These are phyloP conservation scores for Conus betulinus DNA, from an alignment of 1,140 invertebrate genomes.

Conservation along the genomic window DNA sequence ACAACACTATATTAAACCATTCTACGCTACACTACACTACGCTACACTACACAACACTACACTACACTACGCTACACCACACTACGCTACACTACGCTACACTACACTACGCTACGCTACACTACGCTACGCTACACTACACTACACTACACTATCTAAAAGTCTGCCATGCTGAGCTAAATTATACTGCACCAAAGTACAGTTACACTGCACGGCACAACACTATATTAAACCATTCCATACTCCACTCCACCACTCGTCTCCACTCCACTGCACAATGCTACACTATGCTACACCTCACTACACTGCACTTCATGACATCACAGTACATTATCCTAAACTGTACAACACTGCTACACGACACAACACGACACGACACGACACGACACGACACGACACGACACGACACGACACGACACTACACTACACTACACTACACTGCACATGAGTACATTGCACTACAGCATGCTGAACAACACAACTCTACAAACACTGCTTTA, in stretches of 20 bases:
- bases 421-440: constrained; percentile 35
- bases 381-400: too few species aligned
- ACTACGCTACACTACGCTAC: constrained; percentile 36
- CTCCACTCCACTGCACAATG: neutral
- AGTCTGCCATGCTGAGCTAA: constrained; percentile 16
- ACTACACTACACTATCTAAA: constrained; percentile 15
- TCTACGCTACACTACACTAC: constrained; percentile 33
- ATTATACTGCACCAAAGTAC: constrained; percentile 35
- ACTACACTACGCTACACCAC: constrained; percentile 22
- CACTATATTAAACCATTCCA: constrained; percentile 40
- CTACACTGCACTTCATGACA: constrained; percentile 21
- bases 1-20: constrained; percentile 23
- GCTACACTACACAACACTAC: neutral
- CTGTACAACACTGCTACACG: too few species aligned
- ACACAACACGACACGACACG: too few species aligned
- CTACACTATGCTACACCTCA: neutral
- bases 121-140: constrained; percentile 21
- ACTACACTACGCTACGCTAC: neutral
- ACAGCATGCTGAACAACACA: constrained; percentile 19
- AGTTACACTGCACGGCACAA: constrained; percentile 38
- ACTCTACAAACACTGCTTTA: constrained; percentile 28
- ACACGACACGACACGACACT: constrained; percentile 25
- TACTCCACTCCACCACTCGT: constrained; percentile 26
- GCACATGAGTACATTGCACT: constrained; percentile 32
- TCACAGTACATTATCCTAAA: too few species aligned